Conservation (phyloP, 2,797 vertebrate species). For the Coregonus sp. region DNA sequence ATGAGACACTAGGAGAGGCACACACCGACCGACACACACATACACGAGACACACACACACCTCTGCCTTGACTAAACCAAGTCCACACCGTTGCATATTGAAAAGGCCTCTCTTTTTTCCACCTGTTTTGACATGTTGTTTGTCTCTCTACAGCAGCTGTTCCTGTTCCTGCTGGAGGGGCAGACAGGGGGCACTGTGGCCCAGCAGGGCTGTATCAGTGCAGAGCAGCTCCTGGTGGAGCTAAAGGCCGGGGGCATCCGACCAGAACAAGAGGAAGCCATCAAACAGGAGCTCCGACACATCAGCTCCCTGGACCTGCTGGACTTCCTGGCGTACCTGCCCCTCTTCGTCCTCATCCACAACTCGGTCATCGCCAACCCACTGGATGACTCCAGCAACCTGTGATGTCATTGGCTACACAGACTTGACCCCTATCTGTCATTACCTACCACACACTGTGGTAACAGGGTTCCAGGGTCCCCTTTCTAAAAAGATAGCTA, state of each 20-base stretch:
- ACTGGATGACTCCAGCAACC: conserved; percentile 58
- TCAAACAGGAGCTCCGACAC: conserved; percentile 57
- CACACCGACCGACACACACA: conserved; percentile 18
- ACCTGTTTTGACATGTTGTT: conserved; percentile 73
- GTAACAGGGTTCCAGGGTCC: not conserved
- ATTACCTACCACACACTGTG: not conserved
- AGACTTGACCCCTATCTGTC: not conserved
- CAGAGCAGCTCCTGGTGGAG: conserved; percentile 73
- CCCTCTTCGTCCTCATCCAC: conserved; percentile 76
- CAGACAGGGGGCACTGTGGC: conserved; percentile 51
- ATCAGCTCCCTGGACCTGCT: conserved; percentile 67
- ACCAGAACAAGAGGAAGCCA: conserved; percentile 55
- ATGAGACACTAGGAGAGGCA: conserved; percentile 64
- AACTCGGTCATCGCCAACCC: conserved; percentile 72
- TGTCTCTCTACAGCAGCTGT: conserved; percentile 66
- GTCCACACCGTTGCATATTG: conserved; percentile 7
- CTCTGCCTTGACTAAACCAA: not conserved
- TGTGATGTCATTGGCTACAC: conserved; percentile 49
- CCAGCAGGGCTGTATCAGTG: conserved; percentile 61
- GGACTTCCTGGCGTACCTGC: conserved; percentile 75
- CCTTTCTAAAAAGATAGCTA: not conserved
- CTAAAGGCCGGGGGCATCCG: conserved; percentile 71
- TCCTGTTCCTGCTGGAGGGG: conserved; percentile 77
- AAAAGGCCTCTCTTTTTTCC: conserved; percentile 21
- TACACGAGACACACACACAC: conserved; percentile 5